Conservation (phyloP, 1,140 invertebrate species). For the Mycetomoellerius zeteki region DNA sequence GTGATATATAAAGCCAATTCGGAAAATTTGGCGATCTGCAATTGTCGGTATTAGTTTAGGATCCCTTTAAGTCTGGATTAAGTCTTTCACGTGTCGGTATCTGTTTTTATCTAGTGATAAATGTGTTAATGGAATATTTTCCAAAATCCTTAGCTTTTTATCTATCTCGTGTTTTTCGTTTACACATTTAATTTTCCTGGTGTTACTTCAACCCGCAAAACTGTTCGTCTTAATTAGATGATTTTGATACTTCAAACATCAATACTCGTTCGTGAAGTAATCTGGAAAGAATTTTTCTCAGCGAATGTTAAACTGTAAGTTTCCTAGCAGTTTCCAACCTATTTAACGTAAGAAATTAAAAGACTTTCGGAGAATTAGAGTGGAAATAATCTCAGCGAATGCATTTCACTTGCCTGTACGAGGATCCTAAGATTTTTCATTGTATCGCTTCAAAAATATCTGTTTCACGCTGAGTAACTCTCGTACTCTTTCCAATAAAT, state of each 20-base stretch:
- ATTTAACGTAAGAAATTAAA: conserved; percentile 44
- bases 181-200: not conserved
- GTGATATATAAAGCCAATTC: no score
- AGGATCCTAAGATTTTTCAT: conserved; percentile 18
- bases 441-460: conserved; percentile 26
- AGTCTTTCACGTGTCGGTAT: no score
- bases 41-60: no score
- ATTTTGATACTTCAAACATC: conserved; percentile 1
- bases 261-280: not conserved
- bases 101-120: not conserved
- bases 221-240: not conserved
- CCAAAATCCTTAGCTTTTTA: not conserved
- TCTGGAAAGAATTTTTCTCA: not conserved
- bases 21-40: no score
- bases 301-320: conserved; percentile 5
- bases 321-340: conserved; percentile 24
- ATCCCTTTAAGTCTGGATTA: not conserved
- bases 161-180: not conserved
- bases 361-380: conserved; percentile 29
- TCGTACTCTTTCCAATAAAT: not conserved
- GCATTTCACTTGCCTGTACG: conserved; percentile 11
- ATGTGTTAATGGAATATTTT: not conserved
- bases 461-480: not conserved
- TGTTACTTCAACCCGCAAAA: not conserved
- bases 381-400: conserved; percentile 36